Percentiles rank a stretch among this genome's conserved stretches.
Evolutionary conservation across 2,797 vertebrate species (phyloP).

Genomic region (Anas flavirostris): DNA sequence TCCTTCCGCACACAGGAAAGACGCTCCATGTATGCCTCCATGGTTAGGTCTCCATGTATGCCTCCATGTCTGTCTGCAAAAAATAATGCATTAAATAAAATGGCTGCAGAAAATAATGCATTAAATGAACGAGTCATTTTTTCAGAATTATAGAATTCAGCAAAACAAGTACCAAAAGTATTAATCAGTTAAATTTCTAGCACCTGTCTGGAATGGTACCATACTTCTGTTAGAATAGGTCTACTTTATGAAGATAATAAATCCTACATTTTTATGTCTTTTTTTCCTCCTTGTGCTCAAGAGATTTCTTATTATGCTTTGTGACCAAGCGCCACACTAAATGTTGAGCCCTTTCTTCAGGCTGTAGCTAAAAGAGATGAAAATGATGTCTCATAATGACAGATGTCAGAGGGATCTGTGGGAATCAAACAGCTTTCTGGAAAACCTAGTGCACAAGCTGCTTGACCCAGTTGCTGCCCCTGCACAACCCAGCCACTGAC

Average conservation of each 20-base stretch:
- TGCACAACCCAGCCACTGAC: conserved; percentile 18
- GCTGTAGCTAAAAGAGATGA: not conserved
- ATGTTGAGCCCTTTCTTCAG: not conserved
- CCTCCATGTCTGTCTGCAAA: not conserved
- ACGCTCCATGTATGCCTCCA: no score
- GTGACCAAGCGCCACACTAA: not conserved
- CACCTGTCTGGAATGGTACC: not conserved
- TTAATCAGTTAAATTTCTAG: conserved; percentile 43
- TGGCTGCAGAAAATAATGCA: not conserved
- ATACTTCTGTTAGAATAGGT: conserved; percentile 6
- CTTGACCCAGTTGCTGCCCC: not conserved
- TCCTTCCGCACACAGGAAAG: not conserved
- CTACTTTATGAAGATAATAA: conserved; percentile 70
- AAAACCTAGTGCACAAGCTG: not conserved
- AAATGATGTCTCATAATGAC: conserved; percentile 34
- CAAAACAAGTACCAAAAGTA: conserved; percentile 24
- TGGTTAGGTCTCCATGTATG: not conserved
- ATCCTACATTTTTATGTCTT: conserved; percentile 40
- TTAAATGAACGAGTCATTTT: not conserved
- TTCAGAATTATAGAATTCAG: conserved; percentile 23
- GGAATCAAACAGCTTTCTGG: not conserved
- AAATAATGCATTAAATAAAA: not conserved
- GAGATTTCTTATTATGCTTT: conserved; percentile 11
- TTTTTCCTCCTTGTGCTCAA: not conserved
- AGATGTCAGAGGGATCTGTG: not conserved